A percentile compares a stretch with the other conserved stretches of the same genome.
Evolutionary conservation across 2,113 vertebrate species (phyloP).

Genomic region (Nyctibius bracteatus): DNA sequence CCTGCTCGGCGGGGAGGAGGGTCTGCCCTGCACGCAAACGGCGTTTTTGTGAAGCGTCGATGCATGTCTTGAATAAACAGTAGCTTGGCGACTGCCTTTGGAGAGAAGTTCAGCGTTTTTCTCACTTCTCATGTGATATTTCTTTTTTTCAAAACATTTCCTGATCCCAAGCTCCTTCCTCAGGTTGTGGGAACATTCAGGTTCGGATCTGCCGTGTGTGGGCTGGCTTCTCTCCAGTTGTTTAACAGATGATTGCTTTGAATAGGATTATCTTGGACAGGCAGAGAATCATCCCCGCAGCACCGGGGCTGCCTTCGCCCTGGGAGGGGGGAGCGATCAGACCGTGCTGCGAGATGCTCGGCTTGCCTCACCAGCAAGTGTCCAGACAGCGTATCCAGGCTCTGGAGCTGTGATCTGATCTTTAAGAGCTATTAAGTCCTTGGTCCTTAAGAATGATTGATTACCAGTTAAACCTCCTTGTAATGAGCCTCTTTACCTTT

Average conservation of each 20-base stretch:
- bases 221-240: slow-evolving; percentile 29
- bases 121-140: background rate
- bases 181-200: slow-evolving; percentile 40
- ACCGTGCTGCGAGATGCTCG: rapidly evolving
- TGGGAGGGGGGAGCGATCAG: background rate
- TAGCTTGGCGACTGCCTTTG: background rate
- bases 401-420: background rate
- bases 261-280: slow-evolving; percentile 47
- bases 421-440: background rate
- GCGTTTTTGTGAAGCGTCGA: background rate
- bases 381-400: background rate
- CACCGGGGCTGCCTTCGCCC: background rate
- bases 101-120: background rate
- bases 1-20: background rate
- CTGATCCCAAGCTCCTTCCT: background rate
- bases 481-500: background rate
- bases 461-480: background rate
- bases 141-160: background rate
- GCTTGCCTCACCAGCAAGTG: background rate
- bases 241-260: slow-evolving; percentile 43
- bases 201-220: slow-evolving; percentile 3
- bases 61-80: slow-evolving; percentile 13
- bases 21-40: background rate
- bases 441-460: slow-evolving; percentile 11
- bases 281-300: slow-evolving; percentile 10